Evolutionary conservation across 2,113 vertebrate genomes (phyloP).

Genomic region (Coptodon bakossiorum): DNA sequence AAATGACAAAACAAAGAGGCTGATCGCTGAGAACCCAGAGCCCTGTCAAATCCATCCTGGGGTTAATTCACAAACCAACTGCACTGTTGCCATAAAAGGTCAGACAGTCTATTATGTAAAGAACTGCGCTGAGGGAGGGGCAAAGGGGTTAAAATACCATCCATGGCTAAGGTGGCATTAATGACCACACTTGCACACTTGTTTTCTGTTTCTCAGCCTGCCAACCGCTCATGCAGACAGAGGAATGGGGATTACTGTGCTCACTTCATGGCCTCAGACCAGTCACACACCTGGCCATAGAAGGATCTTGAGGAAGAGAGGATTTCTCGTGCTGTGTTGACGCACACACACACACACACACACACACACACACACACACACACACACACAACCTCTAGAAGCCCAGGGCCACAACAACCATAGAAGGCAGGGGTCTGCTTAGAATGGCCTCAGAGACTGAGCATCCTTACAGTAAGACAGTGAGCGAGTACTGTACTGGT

Average conservation of each 20-base stretch:
- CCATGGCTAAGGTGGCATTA: conserved; percentile 38
- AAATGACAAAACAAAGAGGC: neutral
- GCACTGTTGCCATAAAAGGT: conserved; percentile 35
- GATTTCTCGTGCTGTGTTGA: conserved; percentile 4
- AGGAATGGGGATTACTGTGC: conserved; percentile 47
- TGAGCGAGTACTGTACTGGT: neutral
- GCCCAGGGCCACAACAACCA: conserved; percentile 31
- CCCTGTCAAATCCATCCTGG: neutral
- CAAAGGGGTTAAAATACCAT: conserved; percentile 31
- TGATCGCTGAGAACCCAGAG: neutral
- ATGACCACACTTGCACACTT: conserved; percentile 17
- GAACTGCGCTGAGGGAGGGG: neutral
- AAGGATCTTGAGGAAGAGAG: conserved; percentile 50
- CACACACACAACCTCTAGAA: neutral
- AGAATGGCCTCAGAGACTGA: neutral
- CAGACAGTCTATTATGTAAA: conserved; percentile 2
- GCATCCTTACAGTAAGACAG: neutral
- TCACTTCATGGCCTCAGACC: conserved; percentile 10
- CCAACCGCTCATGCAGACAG: conserved; percentile 44
- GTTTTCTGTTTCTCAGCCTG: conserved; percentile 20
- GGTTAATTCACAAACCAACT: neutral
- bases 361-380: neutral
- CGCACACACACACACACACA: neutral
- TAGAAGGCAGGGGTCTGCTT: conserved; percentile 62
- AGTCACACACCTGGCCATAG: conserved; percentile 54